A percentile compares a stretch with the other conserved stretches of the same genome.
These are phyloP conservation scores for Phyllotreta striolata DNA, from an alignment of 2,888 invertebrate species.

Conservation along the genomic window DNA sequence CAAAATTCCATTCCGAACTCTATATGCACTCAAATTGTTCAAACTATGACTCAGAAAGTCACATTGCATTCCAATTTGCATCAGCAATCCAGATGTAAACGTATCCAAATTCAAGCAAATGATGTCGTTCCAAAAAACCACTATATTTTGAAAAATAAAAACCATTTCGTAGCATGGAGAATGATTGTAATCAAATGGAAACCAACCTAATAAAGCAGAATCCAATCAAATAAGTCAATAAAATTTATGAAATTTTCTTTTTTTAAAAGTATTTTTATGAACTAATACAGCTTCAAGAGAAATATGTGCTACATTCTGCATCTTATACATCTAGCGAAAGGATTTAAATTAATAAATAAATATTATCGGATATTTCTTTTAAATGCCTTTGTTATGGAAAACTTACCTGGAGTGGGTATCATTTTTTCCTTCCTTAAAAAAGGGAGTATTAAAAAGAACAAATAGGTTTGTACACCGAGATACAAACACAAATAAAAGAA, in stretches of 20 bases:
- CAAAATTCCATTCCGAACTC: constrained; percentile 22
- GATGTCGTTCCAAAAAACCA: constrained; percentile 26
- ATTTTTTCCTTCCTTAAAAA: constrained; percentile 11
- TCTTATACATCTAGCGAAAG: no score
- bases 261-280: no score
- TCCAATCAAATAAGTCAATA: background rate
- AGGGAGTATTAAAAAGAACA: constrained; percentile 18
- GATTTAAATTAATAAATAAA: no score
- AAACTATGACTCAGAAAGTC: constrained; percentile 32
- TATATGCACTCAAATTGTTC: constrained; percentile 25
- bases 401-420: constrained; percentile 13
- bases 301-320: no score
- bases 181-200: constrained; percentile 28
- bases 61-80: constrained; percentile 37
- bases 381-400: background rate
- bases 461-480: constrained; percentile 25
- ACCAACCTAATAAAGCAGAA: constrained; percentile 30
- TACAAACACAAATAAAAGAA: constrained; percentile 22
- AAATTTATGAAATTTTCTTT: no score
- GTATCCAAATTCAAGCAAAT: constrained; percentile 30
- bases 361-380: no score
- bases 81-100: constrained; percentile 29
- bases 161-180: constrained; percentile 28
- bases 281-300: no score
- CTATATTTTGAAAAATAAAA: constrained; percentile 32